Base-by-base conservation (phyloP, 2,888 invertebrate species). In the Petrolisthes cinctipes region DNA sequence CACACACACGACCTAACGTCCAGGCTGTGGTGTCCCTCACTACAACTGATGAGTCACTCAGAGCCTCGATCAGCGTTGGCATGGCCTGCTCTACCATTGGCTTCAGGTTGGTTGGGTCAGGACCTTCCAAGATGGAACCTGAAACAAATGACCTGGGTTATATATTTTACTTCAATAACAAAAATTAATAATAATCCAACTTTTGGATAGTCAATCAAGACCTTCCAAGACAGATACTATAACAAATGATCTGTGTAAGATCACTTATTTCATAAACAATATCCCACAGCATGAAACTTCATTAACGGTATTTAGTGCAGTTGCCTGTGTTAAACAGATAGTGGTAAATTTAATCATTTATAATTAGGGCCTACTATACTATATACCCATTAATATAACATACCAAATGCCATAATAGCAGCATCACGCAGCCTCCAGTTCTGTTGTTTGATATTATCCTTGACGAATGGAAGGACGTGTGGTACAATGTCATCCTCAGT, bases 11-110 rank as follows among this genome's bases (percentile, higher is more conserved):
- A 9, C 99, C 99, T 91, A 99, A 97, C 0, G 98, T 98, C 99
- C 99, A 99, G 0, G 99, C 99, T 0, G 98, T 97, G 0, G 99
- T 99, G 92, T 99, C 99, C 91, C 98, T 94, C 0, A 99, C 99
- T 88, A 96, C 97, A 1, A 99, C 98, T 93, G 97, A 97, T 4
- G 94, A 94, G 93, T 99, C 99, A 92, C 97, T 97, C 96, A 99
- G 97, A 57, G 98, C 94, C 91, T 97, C 96, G 91, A 99, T 98
- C 78, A 99, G 94, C 57, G 97, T 98, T 2, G 97, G 97, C 96
- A 99, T 97, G 0, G 99, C 99, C 92, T 98, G 97, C 92, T 98
- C 98, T 0, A 99, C 98, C 82, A 99, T 94, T 0, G 97, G 97
- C 93, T 97, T 97, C 86, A 99, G 94, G 2, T 97, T 97, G 80